These are phyloP conservation scores for Drosophila burlai DNA, from an alignment of 1,140 invertebrate species.

Conservation along the genomic window DNA sequence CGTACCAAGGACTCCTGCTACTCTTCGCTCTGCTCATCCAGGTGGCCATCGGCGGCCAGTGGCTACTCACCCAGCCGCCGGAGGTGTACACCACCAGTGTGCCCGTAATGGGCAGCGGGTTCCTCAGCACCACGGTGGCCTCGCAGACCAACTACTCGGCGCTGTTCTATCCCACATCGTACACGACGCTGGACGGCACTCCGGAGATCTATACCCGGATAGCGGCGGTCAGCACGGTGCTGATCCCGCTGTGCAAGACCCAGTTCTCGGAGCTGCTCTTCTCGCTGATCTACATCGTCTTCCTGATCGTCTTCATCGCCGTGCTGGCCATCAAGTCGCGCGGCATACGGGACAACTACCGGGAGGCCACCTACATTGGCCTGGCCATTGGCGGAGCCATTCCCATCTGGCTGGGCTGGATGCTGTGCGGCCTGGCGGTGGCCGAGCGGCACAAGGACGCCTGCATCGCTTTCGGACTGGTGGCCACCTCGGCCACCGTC, in stretches of 20 bases:
- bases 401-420: slow-evolving; percentile 95
- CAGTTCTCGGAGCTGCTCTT: slow-evolving; percentile 90
- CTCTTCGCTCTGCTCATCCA: slow-evolving; percentile 96
- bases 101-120: slow-evolving; percentile 70
- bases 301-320: slow-evolving; percentile 93
- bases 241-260: slow-evolving; percentile 88
- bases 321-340: slow-evolving; percentile 93
- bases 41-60: slow-evolving; percentile 94
- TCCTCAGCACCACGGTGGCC: slow-evolving; percentile 71
- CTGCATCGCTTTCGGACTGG: slow-evolving; percentile 94
- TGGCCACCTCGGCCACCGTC: slow-evolving; percentile 92
- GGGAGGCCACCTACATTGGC: slow-evolving; percentile 95
- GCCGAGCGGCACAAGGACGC: slow-evolving; percentile 93
- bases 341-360: slow-evolving; percentile 96
- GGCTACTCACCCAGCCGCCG: slow-evolving; percentile 92
- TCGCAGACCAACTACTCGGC: slow-evolving; percentile 71
- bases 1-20: slow-evolving; percentile 95
- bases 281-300: slow-evolving; percentile 92
- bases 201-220: slow-evolving; percentile 78
- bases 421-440: slow-evolving; percentile 90
- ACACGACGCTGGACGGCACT: slow-evolving; percentile 72
- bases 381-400: slow-evolving; percentile 93
- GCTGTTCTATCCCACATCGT: slow-evolving; percentile 79
- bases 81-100: slow-evolving; percentile 86
- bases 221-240: slow-evolving; percentile 69